These are phyloP conservation scores for Sus scrofa DNA, from an alignment of 2,113 vertebrate genomes.

Conservation along the genomic window DNA sequence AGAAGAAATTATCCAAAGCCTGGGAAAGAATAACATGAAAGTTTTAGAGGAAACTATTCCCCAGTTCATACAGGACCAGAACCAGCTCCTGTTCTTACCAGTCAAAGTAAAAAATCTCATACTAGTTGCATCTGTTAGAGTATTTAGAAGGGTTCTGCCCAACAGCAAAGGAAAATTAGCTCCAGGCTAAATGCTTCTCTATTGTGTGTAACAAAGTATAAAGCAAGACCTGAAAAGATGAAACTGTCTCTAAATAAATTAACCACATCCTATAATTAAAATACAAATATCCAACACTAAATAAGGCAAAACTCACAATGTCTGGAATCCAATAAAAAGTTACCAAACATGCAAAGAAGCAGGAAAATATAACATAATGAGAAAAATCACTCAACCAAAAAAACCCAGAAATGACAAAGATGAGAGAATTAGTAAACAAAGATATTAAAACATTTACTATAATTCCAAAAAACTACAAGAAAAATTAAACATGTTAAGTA, in stretches of 20 bases:
- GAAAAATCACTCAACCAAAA: constrained; percentile 10
- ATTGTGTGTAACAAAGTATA: constrained; percentile 10
- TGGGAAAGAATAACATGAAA: neutral
- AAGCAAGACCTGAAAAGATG: neutral
- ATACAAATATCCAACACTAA: neutral
- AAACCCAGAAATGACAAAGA: constrained; percentile 35
- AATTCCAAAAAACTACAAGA: neutral
- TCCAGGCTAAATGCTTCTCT: constrained; percentile 59
- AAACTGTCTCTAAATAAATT: constrained; percentile 15
- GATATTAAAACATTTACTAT: neutral
- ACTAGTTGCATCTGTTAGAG: neutral
- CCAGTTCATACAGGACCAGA: neutral
- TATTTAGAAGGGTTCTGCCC: neutral
- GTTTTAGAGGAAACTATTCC: constrained; percentile 16
- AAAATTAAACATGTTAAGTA: constrained; percentile 14
- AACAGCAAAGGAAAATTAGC: constrained; percentile 38
- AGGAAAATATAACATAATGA: constrained; percentile 39
- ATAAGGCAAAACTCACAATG: constrained; percentile 44
- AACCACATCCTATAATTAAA: constrained; percentile 42
- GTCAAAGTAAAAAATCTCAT: neutral
- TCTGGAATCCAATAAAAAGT: constrained; percentile 35
- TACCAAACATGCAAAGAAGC: constrained; percentile 9
- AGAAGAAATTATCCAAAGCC: constrained; percentile 25
- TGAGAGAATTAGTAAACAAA: constrained; percentile 25
- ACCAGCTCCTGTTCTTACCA: neutral